phyloP scores from a whole-genome alignment of 2,888 invertebrate species.

The Endotricha flammealis region DNA sequence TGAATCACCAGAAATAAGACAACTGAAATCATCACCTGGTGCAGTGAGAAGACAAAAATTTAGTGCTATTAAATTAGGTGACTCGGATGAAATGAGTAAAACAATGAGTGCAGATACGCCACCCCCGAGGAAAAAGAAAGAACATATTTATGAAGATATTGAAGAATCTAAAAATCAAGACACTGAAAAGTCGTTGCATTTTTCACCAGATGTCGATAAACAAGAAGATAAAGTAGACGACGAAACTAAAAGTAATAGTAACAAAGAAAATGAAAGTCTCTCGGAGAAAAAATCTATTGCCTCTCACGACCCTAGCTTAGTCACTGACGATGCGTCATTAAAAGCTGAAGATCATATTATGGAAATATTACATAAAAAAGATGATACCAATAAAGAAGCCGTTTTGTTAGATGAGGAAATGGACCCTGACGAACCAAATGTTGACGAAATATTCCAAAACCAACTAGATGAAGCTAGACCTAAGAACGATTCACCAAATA shows the following conservation, averaged over 20 bases:
- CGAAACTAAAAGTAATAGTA: constrained; percentile 44
- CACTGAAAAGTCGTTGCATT: constrained; percentile 65
- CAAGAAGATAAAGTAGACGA: constrained; percentile 33
- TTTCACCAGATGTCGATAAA: constrained; percentile 61
- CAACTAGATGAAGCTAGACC: constrained; percentile 54
- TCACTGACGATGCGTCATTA: constrained; percentile 54
- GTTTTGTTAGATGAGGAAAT: constrained; percentile 55
- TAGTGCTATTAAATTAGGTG: constrained; percentile 68
- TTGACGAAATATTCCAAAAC: constrained; percentile 65
- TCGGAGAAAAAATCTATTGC: constrained; percentile 63
- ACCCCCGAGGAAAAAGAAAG: constrained; percentile 71
- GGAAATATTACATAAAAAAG: constrained; percentile 62
- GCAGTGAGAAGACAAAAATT: constrained; percentile 75
- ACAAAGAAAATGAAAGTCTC: constrained; percentile 68
- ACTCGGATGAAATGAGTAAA: constrained; percentile 73
- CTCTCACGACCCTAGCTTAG: constrained; percentile 69
- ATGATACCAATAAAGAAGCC: constrained; percentile 54
- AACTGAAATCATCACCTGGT: constrained; percentile 79
- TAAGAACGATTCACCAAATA: constrained; percentile 60
- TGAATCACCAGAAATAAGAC: constrained; percentile 78
- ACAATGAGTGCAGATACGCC: constrained; percentile 62
- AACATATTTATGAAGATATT: constrained; percentile 82
- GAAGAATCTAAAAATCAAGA: constrained; percentile 59
- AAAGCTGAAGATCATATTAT: constrained; percentile 60
- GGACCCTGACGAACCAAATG: constrained; percentile 62